Base-by-base conservation (phyloP, 1,140 invertebrate species). In the Drosophila funebris region DNA sequence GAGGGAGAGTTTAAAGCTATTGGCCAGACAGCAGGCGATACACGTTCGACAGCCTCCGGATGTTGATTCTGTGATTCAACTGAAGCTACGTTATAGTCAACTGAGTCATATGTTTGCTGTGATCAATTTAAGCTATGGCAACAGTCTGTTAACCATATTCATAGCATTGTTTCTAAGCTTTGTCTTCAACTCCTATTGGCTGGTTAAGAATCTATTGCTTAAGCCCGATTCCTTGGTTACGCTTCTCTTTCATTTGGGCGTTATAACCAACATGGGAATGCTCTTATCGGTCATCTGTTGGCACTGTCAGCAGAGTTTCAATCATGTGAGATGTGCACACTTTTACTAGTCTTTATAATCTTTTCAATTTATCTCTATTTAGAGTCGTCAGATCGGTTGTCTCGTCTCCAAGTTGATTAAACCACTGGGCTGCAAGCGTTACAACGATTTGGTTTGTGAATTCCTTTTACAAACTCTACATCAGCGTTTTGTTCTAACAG, bases 331-430 rank as follows among this genome's bases (percentile, higher is more conserved):
- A n/a, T 7, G 8, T n/a, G 6, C n/a, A 36, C 29, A 36, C 1
- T 7, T 53, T 37, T 13, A n/a, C n/a, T 5, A 11, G 4, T 29
- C 2, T 36, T 8, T 20, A 5, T 33, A 18, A 7, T 9, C 9
- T 0, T 13, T 8, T 16, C 54, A 20, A 22, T 24, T 3, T 18
- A 0, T 5, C 27, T 1, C 4, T 9, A 61, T 81, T 3, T 16
- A 90, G 89, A 84, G 89, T 44, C 84, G 88, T 0, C 76, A 90
- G 14, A 90, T 90, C 6, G 89, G 89, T 2, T 90, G 89, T 29
- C 68, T 90, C 0, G 83, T 90, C 6, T 85, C 76, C 0, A 90
- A 90, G 31, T 44, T 90, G 66, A 68, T 75, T 0, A 90, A 89
- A 14, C 89, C 89, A 0, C 6, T 71, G 33, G 88, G 75, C 9